A percentile compares a stretch with the other conserved stretches of the same genome.
Evolutionary conservation across 2,797 vertebrate species (phyloP).

Genomic region (Sternotherus odoratus): DNA sequence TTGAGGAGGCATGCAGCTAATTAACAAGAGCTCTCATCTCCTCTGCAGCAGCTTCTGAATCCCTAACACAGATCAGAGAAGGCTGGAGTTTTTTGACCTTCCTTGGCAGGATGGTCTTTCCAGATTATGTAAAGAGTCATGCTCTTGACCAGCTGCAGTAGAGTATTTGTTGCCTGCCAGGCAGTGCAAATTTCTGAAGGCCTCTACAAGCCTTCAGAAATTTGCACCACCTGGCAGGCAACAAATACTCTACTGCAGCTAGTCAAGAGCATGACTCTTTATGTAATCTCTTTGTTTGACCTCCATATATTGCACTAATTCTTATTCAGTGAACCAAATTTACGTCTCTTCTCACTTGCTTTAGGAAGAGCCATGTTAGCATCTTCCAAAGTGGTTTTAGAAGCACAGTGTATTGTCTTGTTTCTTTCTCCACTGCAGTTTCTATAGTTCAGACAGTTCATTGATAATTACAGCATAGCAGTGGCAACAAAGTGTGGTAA

Average conservation of each 20-base stretch:
- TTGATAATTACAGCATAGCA: not conserved
- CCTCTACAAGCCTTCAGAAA: not conserved
- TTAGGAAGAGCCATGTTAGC: not conserved
- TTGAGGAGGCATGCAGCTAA: not conserved
- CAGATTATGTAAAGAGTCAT: not conserved
- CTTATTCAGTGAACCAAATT: not conserved
- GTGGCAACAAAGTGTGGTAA: not conserved
- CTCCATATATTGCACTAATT: not conserved
- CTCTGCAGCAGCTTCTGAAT: not conserved
- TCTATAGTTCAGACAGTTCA: not conserved
- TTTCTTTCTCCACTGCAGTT: not conserved
- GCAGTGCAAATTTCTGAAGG: too few species aligned
- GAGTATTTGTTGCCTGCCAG: too few species aligned
- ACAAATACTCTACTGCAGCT: not conserved
- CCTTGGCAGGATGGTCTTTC: not conserved
- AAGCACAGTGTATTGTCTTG: not conserved
- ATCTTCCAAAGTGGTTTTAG: not conserved
- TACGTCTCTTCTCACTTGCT: not conserved
- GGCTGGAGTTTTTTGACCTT: not conserved
- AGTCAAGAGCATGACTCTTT: not conserved
- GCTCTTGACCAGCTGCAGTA: too few species aligned
- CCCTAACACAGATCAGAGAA: not conserved
- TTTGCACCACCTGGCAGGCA: rapidly evolving
- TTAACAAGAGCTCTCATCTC: not conserved
- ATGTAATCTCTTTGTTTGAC: not conserved